Base-by-base conservation (phyloP, 2,888 invertebrate genomes). In the Pyrochroa serraticornis region DNA sequence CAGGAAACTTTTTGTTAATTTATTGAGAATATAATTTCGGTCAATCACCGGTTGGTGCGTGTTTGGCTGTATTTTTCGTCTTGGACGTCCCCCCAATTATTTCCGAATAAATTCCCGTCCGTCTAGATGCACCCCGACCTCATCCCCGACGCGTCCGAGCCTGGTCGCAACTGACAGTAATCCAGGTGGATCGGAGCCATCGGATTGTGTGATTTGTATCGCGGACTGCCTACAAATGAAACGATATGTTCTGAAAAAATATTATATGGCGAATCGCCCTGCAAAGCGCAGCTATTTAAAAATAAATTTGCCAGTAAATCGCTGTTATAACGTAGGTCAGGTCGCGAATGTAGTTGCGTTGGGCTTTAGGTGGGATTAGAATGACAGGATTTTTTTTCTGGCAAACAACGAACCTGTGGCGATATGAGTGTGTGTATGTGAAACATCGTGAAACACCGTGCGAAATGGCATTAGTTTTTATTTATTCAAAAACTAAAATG, bases 131-230 rank as follows among this genome's bases (percentile, higher is more conserved):
- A 42, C 51, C 46, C 34, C 47, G 52, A 58, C 49, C 30, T 58
- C 49, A 58, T 58, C 58, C 58, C 22, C 22, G 22, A 22, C 22
- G 42, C 32, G 58, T 49, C 36, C 56, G 55, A 65, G 66, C 62
- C 65, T 58, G 61, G 62, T 63, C 66, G 64, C 67, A 67, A 66
- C 66, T 64, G 64, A 58, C 64, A 64, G 55, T 76, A 77, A 76
- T 77, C 76, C 76, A 72, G 71, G 73, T 69, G 72, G 72, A 76
- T 77, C 72, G 72, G 65, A 64, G 71, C 71, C 71, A 71, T 74
- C 71, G 71, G 72, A 75, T 75, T 72, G 71, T 74, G 74, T 74
- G 75, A 76, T 76, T 77, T 76, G 76, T 76, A 75, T 76, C 71
- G 67, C 67, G 64, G 69, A 68, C 68, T 69, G 72, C 71, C 71